Conservation (phyloP, 1,140 invertebrate genomes). For the Elymnias hypermnestra region DNA sequence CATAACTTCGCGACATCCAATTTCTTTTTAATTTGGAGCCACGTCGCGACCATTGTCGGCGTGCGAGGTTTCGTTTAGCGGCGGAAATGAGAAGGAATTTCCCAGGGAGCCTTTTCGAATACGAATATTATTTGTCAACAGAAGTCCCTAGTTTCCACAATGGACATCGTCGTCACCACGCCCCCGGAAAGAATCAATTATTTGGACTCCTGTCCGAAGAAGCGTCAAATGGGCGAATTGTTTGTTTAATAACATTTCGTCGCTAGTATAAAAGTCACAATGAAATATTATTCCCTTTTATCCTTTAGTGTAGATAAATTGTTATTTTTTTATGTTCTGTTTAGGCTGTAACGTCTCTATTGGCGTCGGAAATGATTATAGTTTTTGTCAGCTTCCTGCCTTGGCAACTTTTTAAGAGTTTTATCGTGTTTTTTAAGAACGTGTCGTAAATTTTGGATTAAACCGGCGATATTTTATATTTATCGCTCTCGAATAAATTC, state of each 20-base stretch:
- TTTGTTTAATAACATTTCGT: slow-evolving; percentile 74
- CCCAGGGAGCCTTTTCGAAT: slow-evolving; percentile 56
- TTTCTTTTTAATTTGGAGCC: slow-evolving; percentile 62
- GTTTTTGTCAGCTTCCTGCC: slow-evolving; percentile 59
- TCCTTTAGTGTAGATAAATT: slow-evolving; percentile 33
- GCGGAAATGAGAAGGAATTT: slow-evolving; percentile 69
- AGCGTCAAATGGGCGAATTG: slow-evolving; percentile 69
- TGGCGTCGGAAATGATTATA: slow-evolving; percentile 45
- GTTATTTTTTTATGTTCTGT: slow-evolving; percentile 10
- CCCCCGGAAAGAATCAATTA: slow-evolving; percentile 75
- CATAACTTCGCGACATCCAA: slow-evolving; percentile 59
- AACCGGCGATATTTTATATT: slow-evolving; percentile 22
- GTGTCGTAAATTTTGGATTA: slow-evolving; percentile 46
- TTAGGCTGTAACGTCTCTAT: slow-evolving; percentile 27
- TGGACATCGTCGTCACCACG: slow-evolving; percentile 42
- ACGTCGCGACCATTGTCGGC: slow-evolving; percentile 52
- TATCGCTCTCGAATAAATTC: slow-evolving; percentile 10
- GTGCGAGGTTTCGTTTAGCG: slow-evolving; percentile 56
- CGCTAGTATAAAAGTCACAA: slow-evolving; percentile 52
- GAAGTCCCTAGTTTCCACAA: slow-evolving; percentile 46
- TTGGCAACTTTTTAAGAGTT: slow-evolving; percentile 51
- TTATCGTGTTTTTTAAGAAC: slow-evolving; percentile 38
- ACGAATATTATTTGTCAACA: slow-evolving; percentile 67
- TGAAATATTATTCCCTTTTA: slow-evolving; percentile 61
- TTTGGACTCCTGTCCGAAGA: slow-evolving; percentile 53